Evolutionary conservation across 2,888 invertebrate genomes (phyloP).

Genomic region (Rhagonycha fulva): DNA sequence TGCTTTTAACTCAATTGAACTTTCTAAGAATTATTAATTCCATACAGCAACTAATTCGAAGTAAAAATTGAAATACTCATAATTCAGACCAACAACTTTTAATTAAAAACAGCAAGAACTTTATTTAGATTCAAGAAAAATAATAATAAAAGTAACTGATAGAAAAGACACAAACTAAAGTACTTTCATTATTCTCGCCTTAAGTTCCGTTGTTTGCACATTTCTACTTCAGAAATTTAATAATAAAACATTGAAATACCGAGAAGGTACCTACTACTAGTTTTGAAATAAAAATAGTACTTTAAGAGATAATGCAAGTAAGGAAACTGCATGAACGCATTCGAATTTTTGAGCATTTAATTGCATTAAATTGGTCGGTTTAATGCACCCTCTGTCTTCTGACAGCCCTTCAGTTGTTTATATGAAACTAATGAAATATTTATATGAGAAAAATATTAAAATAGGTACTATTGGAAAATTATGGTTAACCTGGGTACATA

Average conservation of each 20-base stretch:
- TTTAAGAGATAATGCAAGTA: too few species aligned
- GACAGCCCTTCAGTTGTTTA: too few species aligned
- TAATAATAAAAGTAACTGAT: not conserved
- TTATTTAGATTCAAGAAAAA: not conserved
- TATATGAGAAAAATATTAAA: too few species aligned
- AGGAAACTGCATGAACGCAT: too few species aligned
- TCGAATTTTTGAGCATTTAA: too few species aligned
- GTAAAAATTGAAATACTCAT: not conserved
- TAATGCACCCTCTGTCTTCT: too few species aligned
- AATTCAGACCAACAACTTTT: not conserved
- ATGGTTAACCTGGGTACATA: conserved; percentile 53
- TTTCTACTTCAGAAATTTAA: not conserved
- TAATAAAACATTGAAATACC: not conserved
- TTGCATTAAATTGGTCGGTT: too few species aligned
- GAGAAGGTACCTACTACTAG: too few species aligned
- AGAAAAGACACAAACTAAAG: not conserved
- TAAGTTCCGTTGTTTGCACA: not conserved
- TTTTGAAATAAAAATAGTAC: too few species aligned
- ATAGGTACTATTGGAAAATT: too few species aligned
- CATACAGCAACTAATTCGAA: not conserved
- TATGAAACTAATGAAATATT: too few species aligned
- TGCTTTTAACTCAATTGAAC: not conserved
- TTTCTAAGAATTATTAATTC: not conserved
- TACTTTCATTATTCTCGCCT: not conserved
- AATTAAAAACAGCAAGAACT: not conserved